These are phyloP conservation scores for Lepetodrilus schrolli DNA, from an alignment of 2,888 invertebrate genomes.

Conservation along the genomic window DNA sequence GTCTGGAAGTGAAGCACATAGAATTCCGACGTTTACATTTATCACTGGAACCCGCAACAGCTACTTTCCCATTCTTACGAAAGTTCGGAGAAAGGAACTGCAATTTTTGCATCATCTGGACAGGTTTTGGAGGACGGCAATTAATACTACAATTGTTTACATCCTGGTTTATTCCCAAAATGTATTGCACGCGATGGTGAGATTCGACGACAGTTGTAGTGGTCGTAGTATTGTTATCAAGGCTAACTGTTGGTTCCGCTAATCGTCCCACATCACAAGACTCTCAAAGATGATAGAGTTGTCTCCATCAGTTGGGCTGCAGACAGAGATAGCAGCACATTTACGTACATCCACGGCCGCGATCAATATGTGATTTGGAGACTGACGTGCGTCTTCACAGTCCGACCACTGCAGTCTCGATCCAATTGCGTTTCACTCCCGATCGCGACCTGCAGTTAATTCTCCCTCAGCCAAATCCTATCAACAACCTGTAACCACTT, in stretches of 20 bases:
- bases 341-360: neutral
- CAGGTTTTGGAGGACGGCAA: no score
- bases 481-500: neutral
- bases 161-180: no score
- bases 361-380: conserved; percentile 12
- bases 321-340: neutral
- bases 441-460: neutral
- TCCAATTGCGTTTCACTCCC: neutral
- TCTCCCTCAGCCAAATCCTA: neutral
- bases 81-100: conserved; percentile 38
- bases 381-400: neutral
- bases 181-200: no score
- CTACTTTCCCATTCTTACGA: conserved; percentile 35
- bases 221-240: neutral
- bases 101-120: conserved; percentile 36
- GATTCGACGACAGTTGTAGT: neutral
- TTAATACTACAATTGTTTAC: no score
- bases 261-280: neutral
- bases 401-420: neutral
- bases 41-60: conserved; percentile 27
- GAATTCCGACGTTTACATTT: conserved; percentile 43
- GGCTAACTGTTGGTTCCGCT: neutral
- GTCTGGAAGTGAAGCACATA: conserved; percentile 80
- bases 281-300: neutral
- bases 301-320: neutral